Evolutionary conservation across 2,797 vertebrate species (phyloP), one percentile per base, ranked within the genome.

Genomic region (Neosilurus hyrtlii): DNA sequence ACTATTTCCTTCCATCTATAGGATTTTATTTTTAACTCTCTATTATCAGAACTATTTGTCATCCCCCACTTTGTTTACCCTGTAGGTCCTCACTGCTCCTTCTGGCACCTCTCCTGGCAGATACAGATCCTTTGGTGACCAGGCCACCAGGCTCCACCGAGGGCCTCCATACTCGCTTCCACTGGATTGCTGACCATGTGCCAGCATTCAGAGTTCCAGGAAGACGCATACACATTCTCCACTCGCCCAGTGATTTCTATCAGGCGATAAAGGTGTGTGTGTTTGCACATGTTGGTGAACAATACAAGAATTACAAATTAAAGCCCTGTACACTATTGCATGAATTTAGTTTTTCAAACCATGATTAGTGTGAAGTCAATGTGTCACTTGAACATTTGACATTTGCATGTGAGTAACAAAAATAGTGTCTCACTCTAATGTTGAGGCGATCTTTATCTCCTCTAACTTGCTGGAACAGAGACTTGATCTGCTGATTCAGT

Each of bases 161-260:
- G 73, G 91, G 94, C 24, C 90, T 94, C 72, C 90, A 87, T 49
- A 2, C 87, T 26, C 92, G 89, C 54, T 99, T 99, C 91, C 92
- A 92, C 84, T 99, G 98, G 98, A 97, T 99, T 91, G 91, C 95
- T 2, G 96, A 96, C 79, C 92, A 97, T 18, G 96, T 96, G 1
- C 98, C 98, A 0, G 96, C 96, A 78, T 99, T 99, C 26, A 92
- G 95, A 1, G 95, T 99, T 71, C 95, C 95, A 9, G 97, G 97
- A 49, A 90, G 93, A 0, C 94, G 91, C 0, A 90, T 99, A 84
- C 95, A 93, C 77, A 91, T 99, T 16, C 95, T 99, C 18, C 94
- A 92, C 0, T 97, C 97, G 11, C 98, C 98, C 0, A 87, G 93
- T 0, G 96, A 99, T 90, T 99, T 99, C 91, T 99, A 98, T 82